Conservation (phyloP, 2,797 vertebrate species). For the Lagodon rhomboides region DNA sequence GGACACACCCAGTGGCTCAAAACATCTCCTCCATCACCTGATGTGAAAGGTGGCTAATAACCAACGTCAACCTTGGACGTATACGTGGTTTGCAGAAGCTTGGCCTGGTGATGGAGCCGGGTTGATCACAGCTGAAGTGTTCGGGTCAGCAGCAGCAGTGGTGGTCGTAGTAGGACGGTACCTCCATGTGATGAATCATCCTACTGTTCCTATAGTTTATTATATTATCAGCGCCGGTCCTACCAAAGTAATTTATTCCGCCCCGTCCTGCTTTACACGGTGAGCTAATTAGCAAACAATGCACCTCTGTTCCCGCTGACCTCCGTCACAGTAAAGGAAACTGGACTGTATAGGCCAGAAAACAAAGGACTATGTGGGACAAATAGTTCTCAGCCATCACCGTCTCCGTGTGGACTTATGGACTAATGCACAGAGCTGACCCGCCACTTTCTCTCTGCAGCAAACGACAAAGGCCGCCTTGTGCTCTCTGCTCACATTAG, state of each 20-base stretch:
- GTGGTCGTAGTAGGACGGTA: background rate
- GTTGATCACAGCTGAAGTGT: background rate
- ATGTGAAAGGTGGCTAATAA: no score
- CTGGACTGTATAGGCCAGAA: background rate
- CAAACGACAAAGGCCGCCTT: constrained; percentile 71
- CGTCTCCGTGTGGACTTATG: constrained; percentile 15
- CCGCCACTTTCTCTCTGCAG: constrained; percentile 42
- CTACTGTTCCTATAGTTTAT: background rate
- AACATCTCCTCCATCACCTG: no score
- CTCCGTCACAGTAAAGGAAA: background rate
- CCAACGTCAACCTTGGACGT: no score
- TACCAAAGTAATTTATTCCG: background rate
- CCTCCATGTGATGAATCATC: background rate
- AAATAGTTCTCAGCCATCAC: constrained; percentile 22
- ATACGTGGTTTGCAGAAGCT: no score
- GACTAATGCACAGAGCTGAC: constrained; percentile 44
- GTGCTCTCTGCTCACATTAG: constrained; percentile 46
- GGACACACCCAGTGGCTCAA: no score
- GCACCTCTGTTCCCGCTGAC: constrained; percentile 14
- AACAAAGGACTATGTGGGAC: constrained; percentile 47
- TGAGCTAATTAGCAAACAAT: constrained; percentile 26
- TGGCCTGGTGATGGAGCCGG: no score
- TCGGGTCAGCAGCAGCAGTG: background rate
- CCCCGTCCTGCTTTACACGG: background rate
- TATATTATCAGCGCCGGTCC: background rate